Evolutionary conservation across 2,888 invertebrate genomes (phyloP).

Genomic region (Eupithecia pulchellata): DNA sequence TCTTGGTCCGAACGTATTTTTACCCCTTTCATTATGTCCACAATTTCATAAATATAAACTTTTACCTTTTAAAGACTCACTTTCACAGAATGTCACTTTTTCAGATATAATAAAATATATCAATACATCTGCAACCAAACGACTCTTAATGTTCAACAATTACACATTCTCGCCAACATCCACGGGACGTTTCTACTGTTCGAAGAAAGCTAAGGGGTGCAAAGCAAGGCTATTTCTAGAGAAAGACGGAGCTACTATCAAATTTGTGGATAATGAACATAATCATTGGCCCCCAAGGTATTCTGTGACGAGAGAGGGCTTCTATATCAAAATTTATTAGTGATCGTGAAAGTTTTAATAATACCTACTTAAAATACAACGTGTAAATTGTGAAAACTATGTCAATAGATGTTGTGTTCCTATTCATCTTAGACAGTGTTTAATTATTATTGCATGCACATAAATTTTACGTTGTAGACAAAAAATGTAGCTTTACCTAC

Average conservation of each 20-base stretch:
- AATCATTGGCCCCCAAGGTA: constrained; percentile 30
- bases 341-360: background rate
- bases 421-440: background rate
- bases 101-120: constrained; percentile 19
- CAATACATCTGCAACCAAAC: constrained; percentile 17
- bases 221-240: constrained; percentile 44
- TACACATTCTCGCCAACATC: constrained; percentile 50
- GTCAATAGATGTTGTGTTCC: background rate
- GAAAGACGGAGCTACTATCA: constrained; percentile 15
- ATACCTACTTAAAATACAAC: background rate
- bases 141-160: constrained; percentile 42
- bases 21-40: background rate
- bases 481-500: too few species aligned
- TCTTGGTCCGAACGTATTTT: background rate
- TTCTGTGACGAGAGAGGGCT: constrained; percentile 8
- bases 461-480: background rate
- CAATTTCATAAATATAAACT: background rate
- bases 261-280: constrained; percentile 25
- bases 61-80: background rate
- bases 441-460: background rate
- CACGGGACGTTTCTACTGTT: constrained; percentile 51
- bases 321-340: constrained; percentile 22
- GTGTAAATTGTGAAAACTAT: background rate
- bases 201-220: constrained; percentile 47
- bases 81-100: background rate